A percentile compares a stretch with the other conserved stretches of the same genome.
Conservation (phyloP, 2,113 vertebrate genomes). For the Rallus limicola region DNA sequence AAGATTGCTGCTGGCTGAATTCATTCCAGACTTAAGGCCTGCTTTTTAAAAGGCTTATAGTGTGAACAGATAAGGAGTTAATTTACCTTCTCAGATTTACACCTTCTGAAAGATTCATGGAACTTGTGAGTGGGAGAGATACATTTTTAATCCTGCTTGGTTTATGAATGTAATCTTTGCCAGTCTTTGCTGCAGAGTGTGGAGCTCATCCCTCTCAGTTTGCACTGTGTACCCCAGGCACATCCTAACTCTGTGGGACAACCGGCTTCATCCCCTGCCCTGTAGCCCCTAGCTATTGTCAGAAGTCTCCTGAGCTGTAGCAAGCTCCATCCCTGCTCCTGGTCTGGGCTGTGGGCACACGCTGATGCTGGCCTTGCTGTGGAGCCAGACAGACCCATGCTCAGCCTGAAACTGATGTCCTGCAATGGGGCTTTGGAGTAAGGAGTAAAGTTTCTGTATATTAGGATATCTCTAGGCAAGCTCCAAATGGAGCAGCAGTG, state of each 20-base stretch:
- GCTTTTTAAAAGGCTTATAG: background rate
- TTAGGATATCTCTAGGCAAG: background rate
- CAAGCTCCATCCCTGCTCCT: background rate
- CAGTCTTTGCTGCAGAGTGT: background rate
- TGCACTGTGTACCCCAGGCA: rapidly evolving
- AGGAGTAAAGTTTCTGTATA: background rate
- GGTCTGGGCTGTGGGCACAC: background rate
- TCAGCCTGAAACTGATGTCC: background rate
- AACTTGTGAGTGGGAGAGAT: background rate
- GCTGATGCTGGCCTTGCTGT: background rate
- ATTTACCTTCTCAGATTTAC: slow-evolving; percentile 34
- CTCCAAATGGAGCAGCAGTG: background rate
- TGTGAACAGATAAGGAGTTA: background rate
- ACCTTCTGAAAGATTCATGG: slow-evolving; percentile 1
- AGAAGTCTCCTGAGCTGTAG: background rate
- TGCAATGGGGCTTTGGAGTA: background rate
- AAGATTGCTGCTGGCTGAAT: slow-evolving; percentile 3
- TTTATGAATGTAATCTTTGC: background rate
- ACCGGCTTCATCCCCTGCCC: background rate
- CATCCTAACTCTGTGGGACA: background rate
- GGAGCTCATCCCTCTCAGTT: background rate
- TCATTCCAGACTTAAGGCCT: background rate
- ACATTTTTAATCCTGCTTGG: background rate
- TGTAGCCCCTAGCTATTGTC: background rate
- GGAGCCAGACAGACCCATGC: background rate